phyloP scores from a whole-genome alignment of 1,140 invertebrate genomes.

The Brachystomella parvula region DNA sequence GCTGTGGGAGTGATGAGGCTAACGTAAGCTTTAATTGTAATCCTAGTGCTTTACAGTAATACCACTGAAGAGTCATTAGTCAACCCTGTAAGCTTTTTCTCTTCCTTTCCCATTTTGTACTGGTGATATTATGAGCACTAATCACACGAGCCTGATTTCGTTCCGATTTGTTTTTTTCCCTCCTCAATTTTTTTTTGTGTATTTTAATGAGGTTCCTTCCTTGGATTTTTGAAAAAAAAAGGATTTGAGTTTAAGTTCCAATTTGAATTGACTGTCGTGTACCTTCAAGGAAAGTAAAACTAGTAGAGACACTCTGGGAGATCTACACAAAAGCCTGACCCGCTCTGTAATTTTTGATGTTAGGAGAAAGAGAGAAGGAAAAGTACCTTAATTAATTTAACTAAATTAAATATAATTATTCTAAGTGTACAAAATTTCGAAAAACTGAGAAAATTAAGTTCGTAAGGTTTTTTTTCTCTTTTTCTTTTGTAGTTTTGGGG shows the following conservation, averaged over 20 bases:
- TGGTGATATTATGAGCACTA: constrained; percentile 7
- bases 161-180: background rate
- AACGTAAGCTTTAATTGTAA: background rate
- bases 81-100: too few relatives aligned
- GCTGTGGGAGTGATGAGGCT: background rate
- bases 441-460: too few relatives aligned
- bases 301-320: too few relatives aligned
- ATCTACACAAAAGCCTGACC: background rate
- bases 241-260: too few relatives aligned
- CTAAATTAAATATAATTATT: too few relatives aligned
- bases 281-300: background rate
- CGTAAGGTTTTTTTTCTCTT: too few relatives aligned
- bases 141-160: background rate
- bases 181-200: too few relatives aligned
- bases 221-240: too few relatives aligned
- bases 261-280: constrained; percentile 8
- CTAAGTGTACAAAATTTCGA: too few relatives aligned
- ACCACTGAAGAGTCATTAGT: too few relatives aligned
- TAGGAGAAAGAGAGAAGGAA: constrained; percentile 9
- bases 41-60: background rate
- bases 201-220: too few relatives aligned
- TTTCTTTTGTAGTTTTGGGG: too few relatives aligned
- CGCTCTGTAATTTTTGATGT: background rate
- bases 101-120: background rate
- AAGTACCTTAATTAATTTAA: constrained; percentile 8